Conservation (phyloP, 2,113 vertebrate species). For the Pterocles orientalis region DNA sequence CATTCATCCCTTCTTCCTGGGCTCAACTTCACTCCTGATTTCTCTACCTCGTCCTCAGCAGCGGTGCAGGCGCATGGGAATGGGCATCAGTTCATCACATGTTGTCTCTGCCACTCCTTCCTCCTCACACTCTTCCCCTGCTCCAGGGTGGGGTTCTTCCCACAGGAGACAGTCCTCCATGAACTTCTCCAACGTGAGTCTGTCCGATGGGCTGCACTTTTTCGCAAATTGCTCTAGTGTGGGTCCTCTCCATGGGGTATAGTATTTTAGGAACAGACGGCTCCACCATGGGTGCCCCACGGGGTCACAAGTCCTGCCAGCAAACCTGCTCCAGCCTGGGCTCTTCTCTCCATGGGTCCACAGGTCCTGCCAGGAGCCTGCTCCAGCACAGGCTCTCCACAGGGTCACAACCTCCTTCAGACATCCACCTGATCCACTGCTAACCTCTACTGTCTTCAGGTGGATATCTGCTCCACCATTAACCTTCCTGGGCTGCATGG, state of each 20-base stretch:
- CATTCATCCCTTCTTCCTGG: accelerated
- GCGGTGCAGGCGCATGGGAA: accelerated
- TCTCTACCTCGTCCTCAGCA: neutral
- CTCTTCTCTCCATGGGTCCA: neutral
- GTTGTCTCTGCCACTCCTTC: neutral
- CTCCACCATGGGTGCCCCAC: neutral
- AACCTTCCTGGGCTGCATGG: no score
- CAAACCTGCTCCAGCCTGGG: neutral
- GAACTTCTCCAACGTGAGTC: no score
- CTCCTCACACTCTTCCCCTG: no score
- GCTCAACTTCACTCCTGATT: neutral
- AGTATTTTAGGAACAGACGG: neutral
- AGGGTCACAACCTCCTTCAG: no score
- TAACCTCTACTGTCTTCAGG: no score
- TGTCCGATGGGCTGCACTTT: no score
- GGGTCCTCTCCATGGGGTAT: neutral
- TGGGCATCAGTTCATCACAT: neutral
- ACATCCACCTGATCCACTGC: no score
- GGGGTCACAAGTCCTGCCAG: neutral
- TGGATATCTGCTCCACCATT: no score
- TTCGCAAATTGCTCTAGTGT: accelerated
- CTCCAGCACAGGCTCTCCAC: no score
- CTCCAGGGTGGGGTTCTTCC: no score
- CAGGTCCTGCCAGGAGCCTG: no score
- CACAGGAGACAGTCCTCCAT: no score